These are phyloP conservation scores for Papilio aristodemus DNA, from an alignment of 1,140 invertebrate genomes.

Conservation along the genomic window DNA sequence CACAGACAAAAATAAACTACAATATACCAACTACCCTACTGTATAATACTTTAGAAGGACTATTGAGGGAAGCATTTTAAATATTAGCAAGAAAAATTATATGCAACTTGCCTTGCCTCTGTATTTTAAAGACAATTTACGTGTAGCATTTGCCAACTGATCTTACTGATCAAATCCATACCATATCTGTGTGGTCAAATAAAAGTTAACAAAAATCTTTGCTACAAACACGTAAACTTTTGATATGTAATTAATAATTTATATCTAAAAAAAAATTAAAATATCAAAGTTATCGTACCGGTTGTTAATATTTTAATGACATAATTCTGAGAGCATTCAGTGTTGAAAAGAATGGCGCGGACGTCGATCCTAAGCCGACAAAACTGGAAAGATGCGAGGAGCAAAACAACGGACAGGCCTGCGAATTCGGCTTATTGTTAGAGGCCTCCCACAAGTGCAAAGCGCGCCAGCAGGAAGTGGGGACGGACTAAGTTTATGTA, in stretches of 20 bases:
- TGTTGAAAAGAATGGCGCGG: slow-evolving; percentile 12
- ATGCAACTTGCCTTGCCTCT: no score
- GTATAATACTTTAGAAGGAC: not conserved
- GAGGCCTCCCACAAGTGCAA: slow-evolving; percentile 76
- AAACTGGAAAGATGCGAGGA: slow-evolving; percentile 66
- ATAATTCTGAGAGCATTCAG: slow-evolving; percentile 21
- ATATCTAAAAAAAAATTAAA: not conserved
- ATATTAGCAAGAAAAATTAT: no score
- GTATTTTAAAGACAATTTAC: no score
- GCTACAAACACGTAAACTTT: not conserved
- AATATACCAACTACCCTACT: not conserved
- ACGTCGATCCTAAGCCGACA: slow-evolving; percentile 29
- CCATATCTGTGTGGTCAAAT: no score
- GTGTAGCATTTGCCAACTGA: no score
- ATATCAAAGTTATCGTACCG: not conserved
- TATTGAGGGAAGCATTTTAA: not conserved
- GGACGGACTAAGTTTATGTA: slow-evolving; percentile 79
- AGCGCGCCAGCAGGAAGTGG: slow-evolving; percentile 77
- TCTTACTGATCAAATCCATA: no score
- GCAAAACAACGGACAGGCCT: slow-evolving; percentile 66
- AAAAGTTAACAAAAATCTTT: no score
- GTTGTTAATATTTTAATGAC: slow-evolving; percentile 38
- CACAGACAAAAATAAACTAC: slow-evolving; percentile 31
- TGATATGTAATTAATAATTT: not conserved
- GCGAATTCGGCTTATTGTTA: slow-evolving; percentile 75